A percentile compares a stretch with the other conserved stretches of the same genome.
These are phyloP conservation scores for Virgularia gustaviana DNA, from an alignment of 92 coral and sea anemone genomes.

Conservation along the genomic window DNA sequence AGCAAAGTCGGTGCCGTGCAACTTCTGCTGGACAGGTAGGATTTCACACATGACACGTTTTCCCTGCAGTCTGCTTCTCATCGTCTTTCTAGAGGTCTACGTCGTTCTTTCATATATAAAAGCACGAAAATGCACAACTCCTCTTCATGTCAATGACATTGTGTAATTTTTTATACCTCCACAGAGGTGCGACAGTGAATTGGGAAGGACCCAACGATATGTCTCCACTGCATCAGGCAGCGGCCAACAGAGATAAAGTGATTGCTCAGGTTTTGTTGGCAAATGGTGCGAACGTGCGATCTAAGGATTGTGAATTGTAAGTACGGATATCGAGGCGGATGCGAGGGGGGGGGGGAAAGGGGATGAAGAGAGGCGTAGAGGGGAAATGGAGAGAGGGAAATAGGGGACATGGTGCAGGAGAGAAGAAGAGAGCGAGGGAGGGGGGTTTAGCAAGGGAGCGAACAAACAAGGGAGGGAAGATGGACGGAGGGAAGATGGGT, in stretches of 20 bases:
- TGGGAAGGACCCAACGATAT: slow-evolving; percentile 99
- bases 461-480: too few species aligned
- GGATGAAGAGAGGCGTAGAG: too few species aligned
- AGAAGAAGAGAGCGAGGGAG: too few species aligned
- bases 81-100: not conserved
- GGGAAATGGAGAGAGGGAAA: too few species aligned
- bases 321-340: too few species aligned
- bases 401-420: too few species aligned
- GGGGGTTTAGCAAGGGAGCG: too few species aligned
- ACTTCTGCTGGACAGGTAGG: slow-evolving; percentile 73
- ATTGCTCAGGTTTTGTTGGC: slow-evolving; percentile 73
- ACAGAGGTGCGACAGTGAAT: slow-evolving; percentile 90
- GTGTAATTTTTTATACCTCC: not conserved
- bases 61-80: not conserved
- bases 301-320: slow-evolving; percentile 91
- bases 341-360: too few species aligned
- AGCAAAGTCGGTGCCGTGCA: slow-evolving; percentile 77
- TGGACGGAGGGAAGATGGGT: too few species aligned
- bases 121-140: not conserved
- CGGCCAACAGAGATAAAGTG: slow-evolving; percentile 76
- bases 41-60: not conserved
- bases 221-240: slow-evolving; percentile 90
- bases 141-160: not conserved
- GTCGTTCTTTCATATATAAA: not conserved
- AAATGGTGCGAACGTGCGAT: slow-evolving; percentile 90